phyloP scores from a whole-genome alignment of 2,888 invertebrate species.

The Elgonia sp. region DNA sequence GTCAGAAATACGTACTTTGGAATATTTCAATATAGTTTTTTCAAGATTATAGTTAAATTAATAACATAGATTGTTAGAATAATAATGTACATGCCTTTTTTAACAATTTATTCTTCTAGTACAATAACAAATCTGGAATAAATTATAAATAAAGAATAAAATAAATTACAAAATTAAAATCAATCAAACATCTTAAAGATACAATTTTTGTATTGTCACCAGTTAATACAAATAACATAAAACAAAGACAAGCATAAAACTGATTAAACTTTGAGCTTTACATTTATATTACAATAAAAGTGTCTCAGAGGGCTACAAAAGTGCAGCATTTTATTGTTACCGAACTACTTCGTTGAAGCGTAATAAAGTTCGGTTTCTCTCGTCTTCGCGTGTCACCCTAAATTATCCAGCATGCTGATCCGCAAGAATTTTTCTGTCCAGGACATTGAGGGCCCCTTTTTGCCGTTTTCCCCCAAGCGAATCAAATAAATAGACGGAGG shows the following conservation, averaged over 20 bases:
- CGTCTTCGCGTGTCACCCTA: slow-evolving; percentile 30
- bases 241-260: background rate
- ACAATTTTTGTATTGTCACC: background rate
- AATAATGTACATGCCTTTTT: too few species aligned
- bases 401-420: slow-evolving; percentile 46
- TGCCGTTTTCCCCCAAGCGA: slow-evolving; percentile 29
- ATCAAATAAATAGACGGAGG: slow-evolving; percentile 53
- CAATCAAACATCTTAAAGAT: background rate
- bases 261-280: slow-evolving; percentile 5
- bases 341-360: slow-evolving; percentile 23
- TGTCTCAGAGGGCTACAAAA: slow-evolving; percentile 35
- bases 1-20: too few species aligned
- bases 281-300: slow-evolving; percentile 34
- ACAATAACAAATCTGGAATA: too few species aligned
- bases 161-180: too few species aligned
- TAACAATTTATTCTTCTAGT: too few species aligned
- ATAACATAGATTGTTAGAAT: too few species aligned
- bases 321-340: slow-evolving; percentile 34
- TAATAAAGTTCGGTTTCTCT: slow-evolving; percentile 1
- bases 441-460: slow-evolving; percentile 20
- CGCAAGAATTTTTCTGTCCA: slow-evolving; percentile 30
- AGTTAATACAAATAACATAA: slow-evolving; percentile 1
- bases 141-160: too few species aligned
- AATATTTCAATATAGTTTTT: too few species aligned
- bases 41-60: too few species aligned